These are phyloP conservation scores for Ophioninae sp. DNA, from an alignment of 2,888 invertebrate species.

Conservation along the genomic window DNA sequence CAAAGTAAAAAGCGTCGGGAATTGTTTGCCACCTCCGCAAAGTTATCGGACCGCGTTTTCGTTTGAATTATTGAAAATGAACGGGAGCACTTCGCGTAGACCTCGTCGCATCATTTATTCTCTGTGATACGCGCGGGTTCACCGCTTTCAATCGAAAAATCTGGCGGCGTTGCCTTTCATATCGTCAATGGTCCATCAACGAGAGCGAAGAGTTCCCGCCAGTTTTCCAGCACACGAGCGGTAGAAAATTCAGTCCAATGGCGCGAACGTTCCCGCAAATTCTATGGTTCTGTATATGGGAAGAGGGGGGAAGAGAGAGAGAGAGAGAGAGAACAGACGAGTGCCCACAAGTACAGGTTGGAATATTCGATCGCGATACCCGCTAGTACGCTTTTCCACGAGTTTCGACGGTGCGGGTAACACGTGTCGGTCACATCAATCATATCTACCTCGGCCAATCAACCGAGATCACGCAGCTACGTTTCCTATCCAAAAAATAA, in stretches of 20 bases:
- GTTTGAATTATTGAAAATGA: background rate
- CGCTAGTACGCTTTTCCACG: conserved; percentile 28
- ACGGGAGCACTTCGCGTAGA: background rate
- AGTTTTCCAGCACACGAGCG: background rate
- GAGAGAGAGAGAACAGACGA: background rate
- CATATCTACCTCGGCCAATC: conserved; percentile 33
- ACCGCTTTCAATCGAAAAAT: background rate
- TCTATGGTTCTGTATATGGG: no score
- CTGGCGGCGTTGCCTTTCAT: background rate
- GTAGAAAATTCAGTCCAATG: background rate
- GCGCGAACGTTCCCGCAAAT: no score
- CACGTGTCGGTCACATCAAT: conserved; percentile 31
- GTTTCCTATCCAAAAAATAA: conserved; percentile 41
- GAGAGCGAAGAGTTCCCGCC: background rate
- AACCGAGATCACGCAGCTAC: conserved; percentile 29
- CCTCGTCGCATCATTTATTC: background rate
- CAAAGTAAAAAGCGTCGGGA: no score
- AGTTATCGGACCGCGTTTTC: background rate
- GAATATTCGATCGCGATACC: conserved; percentile 8
- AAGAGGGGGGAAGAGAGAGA: background rate
- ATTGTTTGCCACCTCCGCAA: background rate
- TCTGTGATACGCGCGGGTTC: background rate
- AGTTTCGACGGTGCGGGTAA: background rate
- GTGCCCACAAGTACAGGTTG: background rate
- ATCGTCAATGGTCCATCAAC: background rate